Evolutionary conservation across 2,113 vertebrate genomes (phyloP), one percentile per base, ranked within the genome.

Genomic region (Prunella fulvescens): DNA sequence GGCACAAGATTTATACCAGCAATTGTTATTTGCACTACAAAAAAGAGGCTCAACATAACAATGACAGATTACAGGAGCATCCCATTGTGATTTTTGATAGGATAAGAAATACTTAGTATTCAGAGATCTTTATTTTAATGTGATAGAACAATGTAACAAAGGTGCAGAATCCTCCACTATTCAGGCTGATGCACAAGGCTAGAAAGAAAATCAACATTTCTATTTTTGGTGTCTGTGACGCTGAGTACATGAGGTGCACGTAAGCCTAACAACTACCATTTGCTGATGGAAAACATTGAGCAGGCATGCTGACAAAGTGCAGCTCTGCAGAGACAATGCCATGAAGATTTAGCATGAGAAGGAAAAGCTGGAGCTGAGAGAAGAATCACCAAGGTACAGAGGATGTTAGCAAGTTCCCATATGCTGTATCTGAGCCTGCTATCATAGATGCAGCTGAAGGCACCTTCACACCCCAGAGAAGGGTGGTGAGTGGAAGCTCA

Each of bases 171-270:
- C 70, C 86, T 70, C 61, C 48, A 56, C 90, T 74, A 39, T 45
- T 64, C 64, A 74, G 67, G 70, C 58, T 90, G 92, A 95, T 22
- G 66, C 82, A 80, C 57, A 39, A 71, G 69, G 69, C 90, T 92
- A 35, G 77, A 67, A 82, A 87, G 65, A 92, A 95, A 97, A 97
- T 86, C 51, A 90, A 88, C 57, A 74, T 74, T 93, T 92, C 94
- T 96, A 94, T 93, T 96, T 95, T 90, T 92, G 69, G 88, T 67
- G 17, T 45, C 56, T 70, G 71, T 92, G 87, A 96, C 8, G 39
- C 8, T 58, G 67, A 56, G 35, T 28, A 82, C 26, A 79, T 12
- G 71, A 79, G 87, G 79, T 11, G 20, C 90, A 42, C 3, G 40
- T 67, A 71, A 90, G 69, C 64, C 88, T 40, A 82, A 81, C 56